Percentiles rank a stretch among this genome's conserved stretches.
Conservation (phyloP, 2,113 vertebrate species). For the Mugil cephalus region DNA sequence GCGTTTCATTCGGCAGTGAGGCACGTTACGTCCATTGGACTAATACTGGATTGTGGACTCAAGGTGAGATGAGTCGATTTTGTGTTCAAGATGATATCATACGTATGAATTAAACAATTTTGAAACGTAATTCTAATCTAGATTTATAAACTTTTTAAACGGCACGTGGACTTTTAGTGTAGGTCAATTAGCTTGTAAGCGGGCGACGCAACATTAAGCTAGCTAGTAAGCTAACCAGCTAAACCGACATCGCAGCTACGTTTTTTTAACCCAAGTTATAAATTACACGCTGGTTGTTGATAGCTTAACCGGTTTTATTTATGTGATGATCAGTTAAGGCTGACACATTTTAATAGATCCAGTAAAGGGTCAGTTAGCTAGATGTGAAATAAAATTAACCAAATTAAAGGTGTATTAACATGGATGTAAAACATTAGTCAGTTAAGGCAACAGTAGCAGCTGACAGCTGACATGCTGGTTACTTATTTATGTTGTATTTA, state of each 20-base stretch:
- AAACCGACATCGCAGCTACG: not conserved
- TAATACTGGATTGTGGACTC: slow-evolving; percentile 17
- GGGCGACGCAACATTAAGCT: not conserved
- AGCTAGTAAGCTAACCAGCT: not conserved
- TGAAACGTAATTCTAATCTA: not conserved
- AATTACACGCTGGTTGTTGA: no score
- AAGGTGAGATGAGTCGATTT: slow-evolving; percentile 76
- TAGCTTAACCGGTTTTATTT: not conserved
- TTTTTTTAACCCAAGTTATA: not conserved
- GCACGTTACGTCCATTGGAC: not conserved
- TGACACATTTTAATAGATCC: no score
- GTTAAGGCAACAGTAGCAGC: no score
- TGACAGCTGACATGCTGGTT: no score
- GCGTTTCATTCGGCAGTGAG: slow-evolving; percentile 13
- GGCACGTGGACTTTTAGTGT: no score
- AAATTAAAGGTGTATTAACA: no score
- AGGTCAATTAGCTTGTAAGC: not conserved
- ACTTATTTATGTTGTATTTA: no score
- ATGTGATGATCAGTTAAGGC: no score
- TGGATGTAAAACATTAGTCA: no score
- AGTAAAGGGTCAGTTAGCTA: no score
- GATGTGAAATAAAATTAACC: no score
- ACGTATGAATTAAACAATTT: not conserved
- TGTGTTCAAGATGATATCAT: not conserved
- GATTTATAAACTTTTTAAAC: not conserved